A percentile compares a stretch with the other conserved stretches of the same genome.
Evolutionary conservation across 2,113 vertebrate species (phyloP).

Genomic region (Myiopsitta monachus): DNA sequence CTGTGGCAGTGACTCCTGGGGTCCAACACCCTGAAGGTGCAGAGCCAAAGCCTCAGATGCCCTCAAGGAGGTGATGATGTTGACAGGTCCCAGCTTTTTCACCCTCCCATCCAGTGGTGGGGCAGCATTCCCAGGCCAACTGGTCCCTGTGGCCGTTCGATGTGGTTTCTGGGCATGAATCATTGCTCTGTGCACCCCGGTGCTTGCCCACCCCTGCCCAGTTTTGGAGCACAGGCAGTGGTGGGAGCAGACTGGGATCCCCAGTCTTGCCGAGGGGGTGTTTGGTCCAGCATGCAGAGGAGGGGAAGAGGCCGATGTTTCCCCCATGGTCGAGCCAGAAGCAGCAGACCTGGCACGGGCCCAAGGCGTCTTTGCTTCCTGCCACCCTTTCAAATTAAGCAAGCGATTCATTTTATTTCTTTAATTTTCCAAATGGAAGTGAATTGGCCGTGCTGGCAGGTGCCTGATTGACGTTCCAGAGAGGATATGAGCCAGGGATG

Average conservation of each 20-base stretch:
- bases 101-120: rapidly evolving
- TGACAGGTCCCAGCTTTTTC: rapidly evolving
- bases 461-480: constrained; percentile 31
- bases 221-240: neutral
- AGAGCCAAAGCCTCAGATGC: neutral
- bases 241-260: neutral
- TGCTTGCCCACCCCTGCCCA: neutral
- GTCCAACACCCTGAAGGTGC: neutral
- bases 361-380: constrained; percentile 53
- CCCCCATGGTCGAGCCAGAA: neutral
- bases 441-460: constrained; percentile 41
- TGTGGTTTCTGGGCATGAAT: neutral
- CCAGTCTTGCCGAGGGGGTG: neutral
- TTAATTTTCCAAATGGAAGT: constrained; percentile 72
- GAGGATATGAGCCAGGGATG: neutral
- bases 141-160: rapidly evolving
- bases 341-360: neutral
- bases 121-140: neutral
- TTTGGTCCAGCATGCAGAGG: neutral
- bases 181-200: neutral
- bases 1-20: neutral
- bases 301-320: neutral
- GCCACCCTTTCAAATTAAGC: constrained; percentile 69
- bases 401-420: constrained; percentile 65
- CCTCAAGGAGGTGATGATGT: neutral